Evolutionary conservation across 2,888 invertebrate genomes (phyloP).

Genomic region (Zelleria hepariella): DNA sequence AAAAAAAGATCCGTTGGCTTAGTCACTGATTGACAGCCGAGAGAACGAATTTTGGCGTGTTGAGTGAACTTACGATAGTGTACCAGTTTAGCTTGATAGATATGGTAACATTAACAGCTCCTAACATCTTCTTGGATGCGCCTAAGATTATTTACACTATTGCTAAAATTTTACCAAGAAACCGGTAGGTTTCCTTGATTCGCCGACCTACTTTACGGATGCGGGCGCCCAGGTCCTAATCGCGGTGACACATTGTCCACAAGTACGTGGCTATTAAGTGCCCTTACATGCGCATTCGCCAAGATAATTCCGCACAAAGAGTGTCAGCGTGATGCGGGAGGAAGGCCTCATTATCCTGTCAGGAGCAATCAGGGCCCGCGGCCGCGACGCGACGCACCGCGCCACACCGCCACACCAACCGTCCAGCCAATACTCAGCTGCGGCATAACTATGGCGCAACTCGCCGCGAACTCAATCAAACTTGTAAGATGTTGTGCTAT

Average conservation of each 20-base stretch:
- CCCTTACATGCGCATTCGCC: constrained; percentile 38
- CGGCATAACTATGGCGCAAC: neutral
- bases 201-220: neutral
- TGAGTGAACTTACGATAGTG: no score
- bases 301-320: constrained; percentile 46
- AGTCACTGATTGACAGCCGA: no score
- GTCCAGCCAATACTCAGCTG: neutral
- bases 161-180: no score
- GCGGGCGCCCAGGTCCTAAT: neutral
- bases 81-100: no score
- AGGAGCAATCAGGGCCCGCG: constrained; percentile 50
- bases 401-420: neutral
- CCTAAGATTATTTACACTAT: no score
- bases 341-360: constrained; percentile 68
- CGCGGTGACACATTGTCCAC: neutral
- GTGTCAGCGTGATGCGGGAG: constrained; percentile 60
- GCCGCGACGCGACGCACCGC: neutral
- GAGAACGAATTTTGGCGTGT: no score
- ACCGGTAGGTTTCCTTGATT: no score
- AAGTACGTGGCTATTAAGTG: constrained; percentile 27
- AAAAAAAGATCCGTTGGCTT: no score
- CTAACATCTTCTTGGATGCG: no score
- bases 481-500: neutral
- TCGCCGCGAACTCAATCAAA: neutral
- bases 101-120: no score